Evolutionary conservation across 2,113 vertebrate genomes (phyloP).

Genomic region (Amia ocellicauda): DNA sequence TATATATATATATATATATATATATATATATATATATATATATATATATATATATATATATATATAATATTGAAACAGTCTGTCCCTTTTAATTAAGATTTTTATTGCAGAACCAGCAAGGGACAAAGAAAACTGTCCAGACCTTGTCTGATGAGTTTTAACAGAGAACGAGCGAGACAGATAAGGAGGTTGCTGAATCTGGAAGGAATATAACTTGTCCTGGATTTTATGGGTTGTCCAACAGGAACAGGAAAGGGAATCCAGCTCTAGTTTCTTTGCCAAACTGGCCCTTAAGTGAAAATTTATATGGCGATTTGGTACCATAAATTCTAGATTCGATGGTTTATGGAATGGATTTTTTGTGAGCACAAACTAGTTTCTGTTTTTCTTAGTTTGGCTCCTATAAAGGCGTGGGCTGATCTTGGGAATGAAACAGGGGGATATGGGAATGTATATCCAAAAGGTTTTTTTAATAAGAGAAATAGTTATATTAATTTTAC

Average conservation of each 20-base stretch:
- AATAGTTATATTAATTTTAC: too few relatives aligned
- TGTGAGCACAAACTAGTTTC: background rate
- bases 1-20: background rate
- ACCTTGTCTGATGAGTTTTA: constrained; percentile 1
- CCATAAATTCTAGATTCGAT: constrained; percentile 12
- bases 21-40: background rate
- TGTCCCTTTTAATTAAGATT: background rate
- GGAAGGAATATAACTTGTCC: background rate
- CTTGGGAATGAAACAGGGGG: background rate
- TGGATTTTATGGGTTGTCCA: background rate
- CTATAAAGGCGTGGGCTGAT: background rate
- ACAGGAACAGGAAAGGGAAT: constrained; percentile 7
- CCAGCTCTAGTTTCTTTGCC: background rate
- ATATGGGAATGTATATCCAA: constrained; percentile 3
- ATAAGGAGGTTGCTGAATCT: background rate
- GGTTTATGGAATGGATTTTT: background rate
- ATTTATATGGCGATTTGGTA: constrained; percentile 14
- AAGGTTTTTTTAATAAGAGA: too few relatives aligned
- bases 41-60: background rate
- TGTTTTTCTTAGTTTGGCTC: background rate
- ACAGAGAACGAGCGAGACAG: constrained; percentile 7
- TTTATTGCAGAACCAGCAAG: background rate
- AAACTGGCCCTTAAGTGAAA: constrained; percentile 8
- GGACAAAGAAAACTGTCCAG: constrained; percentile 12
- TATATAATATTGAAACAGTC: background rate